These are phyloP conservation scores for Oceanites oceanicus DNA, from an alignment of 2,113 vertebrate species.

Conservation along the genomic window DNA sequence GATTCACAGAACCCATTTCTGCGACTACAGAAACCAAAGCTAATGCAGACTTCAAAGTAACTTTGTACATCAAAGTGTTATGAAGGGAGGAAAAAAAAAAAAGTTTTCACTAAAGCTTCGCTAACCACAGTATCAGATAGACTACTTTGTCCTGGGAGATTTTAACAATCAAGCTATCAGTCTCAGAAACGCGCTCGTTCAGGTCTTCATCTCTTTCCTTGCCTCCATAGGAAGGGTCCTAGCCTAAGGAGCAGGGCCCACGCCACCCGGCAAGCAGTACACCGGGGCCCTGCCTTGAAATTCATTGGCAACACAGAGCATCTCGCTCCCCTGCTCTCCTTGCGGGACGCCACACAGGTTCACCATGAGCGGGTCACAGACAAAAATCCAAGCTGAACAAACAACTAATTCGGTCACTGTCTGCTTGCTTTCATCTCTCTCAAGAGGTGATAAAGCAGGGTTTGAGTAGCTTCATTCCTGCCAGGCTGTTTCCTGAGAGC, in stretches of 20 bases:
- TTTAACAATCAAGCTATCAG: not conserved
- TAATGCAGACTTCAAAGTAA: not conserved
- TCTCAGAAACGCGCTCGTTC: not conserved
- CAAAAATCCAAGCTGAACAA: not conserved
- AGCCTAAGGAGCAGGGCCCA: not conserved
- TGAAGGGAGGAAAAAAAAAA: not conserved
- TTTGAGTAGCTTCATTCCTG: not conserved
- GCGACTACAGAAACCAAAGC: not conserved
- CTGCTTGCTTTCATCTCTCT: not conserved
- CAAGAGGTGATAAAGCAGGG: not conserved
- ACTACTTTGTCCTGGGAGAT: not conserved
- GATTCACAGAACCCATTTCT: not conserved
- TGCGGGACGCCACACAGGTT: not conserved
- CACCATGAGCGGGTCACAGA: not conserved
- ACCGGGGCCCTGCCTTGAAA: not conserved
- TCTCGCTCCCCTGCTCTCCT: not conserved
- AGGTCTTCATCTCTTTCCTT: not conserved
- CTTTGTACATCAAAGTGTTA: not conserved
- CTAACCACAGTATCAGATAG: not conserved
- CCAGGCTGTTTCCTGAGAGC: not conserved
- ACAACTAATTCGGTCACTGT: rapidly evolving
- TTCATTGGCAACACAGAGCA: not conserved
- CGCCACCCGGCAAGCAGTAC: not conserved
- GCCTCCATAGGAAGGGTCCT: not conserved
- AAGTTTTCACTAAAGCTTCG: not conserved